Base-by-base conservation (phyloP, 2,888 invertebrate genomes). In the Diogma glabrata region DNA sequence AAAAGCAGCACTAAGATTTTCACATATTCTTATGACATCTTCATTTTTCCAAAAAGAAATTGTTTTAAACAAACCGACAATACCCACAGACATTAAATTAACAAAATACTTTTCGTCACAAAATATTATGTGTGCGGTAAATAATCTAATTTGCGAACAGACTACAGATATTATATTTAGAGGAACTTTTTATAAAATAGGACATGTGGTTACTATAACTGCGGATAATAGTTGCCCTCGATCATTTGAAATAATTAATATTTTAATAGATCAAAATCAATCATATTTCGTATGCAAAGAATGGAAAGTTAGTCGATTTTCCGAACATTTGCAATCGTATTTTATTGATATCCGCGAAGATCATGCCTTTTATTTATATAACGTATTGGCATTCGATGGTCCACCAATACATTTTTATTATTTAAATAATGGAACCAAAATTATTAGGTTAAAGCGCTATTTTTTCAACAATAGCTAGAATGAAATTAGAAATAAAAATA, bases 1-100 rank as follows among this genome's bases (percentile, higher is more conserved):
- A 12, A 56, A 56, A 54, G 38, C 55, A 47, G 43, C 55, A n/a
- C n/a, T n/a, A n/a, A n/a, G n/a, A n/a, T 10, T 49, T 55, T 28
- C 28, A 2, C 28, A 28, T 28, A 28, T 12, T 28, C 28, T 28
- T 12, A 28, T 28, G 28, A 28, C 28, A 2, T 33, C 3, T 33
- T 33, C 33, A 33, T 3, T 33, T 33, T 33, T 12, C 16, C 33
- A 28, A 28, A 28, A 28, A 28, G 3, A 33, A 33, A 33, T 33
- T 10, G 8, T 33, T 33, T 33, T 33, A 12, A 12, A 4, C 33
- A 33, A 33, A 10, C 33, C 33, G 12, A 33, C 33, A 12, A 33
- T 12, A 14, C n/a, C 33, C 33, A 12, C 8, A 10, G 33, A 33
- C 33, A 33, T 33, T 10, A 33, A 33, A 33, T 12, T 3, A 33